A percentile compares a stretch with the other conserved stretches of the same genome.
Evolutionary conservation across 1,140 invertebrate genomes (phyloP).

Genomic region (Neuroterus valhalla): DNA sequence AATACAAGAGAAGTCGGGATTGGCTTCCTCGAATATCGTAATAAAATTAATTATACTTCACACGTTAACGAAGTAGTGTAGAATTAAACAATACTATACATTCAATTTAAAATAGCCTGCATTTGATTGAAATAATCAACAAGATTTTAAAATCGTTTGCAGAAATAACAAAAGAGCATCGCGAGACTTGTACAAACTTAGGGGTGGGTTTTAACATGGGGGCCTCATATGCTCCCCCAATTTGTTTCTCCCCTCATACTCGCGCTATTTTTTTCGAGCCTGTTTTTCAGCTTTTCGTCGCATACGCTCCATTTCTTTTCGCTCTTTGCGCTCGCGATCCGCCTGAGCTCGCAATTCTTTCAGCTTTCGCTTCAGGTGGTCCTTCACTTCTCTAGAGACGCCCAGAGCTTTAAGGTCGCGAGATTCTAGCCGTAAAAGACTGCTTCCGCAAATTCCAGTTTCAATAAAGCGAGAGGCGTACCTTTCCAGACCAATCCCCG

Average conservation of each 20-base stretch:
- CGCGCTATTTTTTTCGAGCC: slow-evolving; percentile 78
- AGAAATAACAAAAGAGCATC: slow-evolving; percentile 39
- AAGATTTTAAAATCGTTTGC: slow-evolving; percentile 17
- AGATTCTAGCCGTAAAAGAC: slow-evolving; percentile 88
- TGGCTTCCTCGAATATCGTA: not conserved
- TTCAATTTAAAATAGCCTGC: slow-evolving; percentile 27
- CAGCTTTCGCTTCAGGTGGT: slow-evolving; percentile 89
- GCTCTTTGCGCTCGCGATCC: slow-evolving; percentile 88
- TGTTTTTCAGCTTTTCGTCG: slow-evolving; percentile 88
- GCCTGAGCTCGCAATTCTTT: slow-evolving; percentile 88
- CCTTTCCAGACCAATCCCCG: slow-evolving; percentile 87
- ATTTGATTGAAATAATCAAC: slow-evolving; percentile 33
- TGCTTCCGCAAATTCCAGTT: slow-evolving; percentile 87
- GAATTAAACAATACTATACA: slow-evolving; percentile 17
- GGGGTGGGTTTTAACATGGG: slow-evolving; percentile 44
- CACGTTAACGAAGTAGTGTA: not conserved
- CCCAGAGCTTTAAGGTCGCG: slow-evolving; percentile 91
- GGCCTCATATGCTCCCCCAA: slow-evolving; percentile 30
- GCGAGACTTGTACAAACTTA: slow-evolving; percentile 46
- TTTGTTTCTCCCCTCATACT: slow-evolving; percentile 40
- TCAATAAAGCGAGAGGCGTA: slow-evolving; percentile 90
- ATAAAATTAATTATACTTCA: slow-evolving; percentile 6
- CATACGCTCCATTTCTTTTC: slow-evolving; percentile 85
- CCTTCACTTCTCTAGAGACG: slow-evolving; percentile 86
- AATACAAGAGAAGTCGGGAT: not conserved